Evolutionary conservation across 2,113 vertebrate genomes (phyloP).

Genomic region (Podocnemis expansa): DNA sequence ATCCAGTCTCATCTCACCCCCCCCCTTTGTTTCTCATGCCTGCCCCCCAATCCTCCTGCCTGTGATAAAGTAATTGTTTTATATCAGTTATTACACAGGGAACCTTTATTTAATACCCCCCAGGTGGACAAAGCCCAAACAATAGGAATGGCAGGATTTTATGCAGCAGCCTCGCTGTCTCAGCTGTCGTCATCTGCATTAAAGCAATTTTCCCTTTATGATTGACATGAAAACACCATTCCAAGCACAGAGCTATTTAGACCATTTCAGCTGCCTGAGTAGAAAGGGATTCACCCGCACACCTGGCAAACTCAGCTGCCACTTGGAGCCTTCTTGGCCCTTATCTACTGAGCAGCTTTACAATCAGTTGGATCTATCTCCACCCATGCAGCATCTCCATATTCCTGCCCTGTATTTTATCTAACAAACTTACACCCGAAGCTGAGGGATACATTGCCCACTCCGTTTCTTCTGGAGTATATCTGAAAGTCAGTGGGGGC

Average conservation of each 20-base stretch:
- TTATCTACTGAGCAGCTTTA: background rate
- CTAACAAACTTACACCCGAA: background rate
- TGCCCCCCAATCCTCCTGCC: background rate
- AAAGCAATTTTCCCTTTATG: background rate
- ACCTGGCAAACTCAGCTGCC: conserved; percentile 29
- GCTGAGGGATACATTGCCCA: background rate
- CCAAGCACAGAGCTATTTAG: conserved; percentile 19
- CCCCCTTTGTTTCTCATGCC: background rate
- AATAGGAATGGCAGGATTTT: background rate
- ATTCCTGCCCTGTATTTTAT: background rate
- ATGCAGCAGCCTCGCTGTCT: background rate
- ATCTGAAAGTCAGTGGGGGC: background rate
- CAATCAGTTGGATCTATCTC: background rate
- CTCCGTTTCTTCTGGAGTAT: background rate
- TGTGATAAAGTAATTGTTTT: background rate
- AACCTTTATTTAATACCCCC: background rate
- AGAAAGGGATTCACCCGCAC: conserved; percentile 29
- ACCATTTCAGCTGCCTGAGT: conserved; percentile 12
- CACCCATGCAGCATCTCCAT: background rate
- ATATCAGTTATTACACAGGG: background rate
- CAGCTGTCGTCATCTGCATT: background rate
- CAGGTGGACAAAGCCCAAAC: background rate
- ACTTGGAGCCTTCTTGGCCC: background rate
- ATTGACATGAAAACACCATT: conserved; percentile 2
- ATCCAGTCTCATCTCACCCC: background rate